Conservation (phyloP, 2,888 invertebrate species). For the Brachynemurus nebulosus region DNA sequence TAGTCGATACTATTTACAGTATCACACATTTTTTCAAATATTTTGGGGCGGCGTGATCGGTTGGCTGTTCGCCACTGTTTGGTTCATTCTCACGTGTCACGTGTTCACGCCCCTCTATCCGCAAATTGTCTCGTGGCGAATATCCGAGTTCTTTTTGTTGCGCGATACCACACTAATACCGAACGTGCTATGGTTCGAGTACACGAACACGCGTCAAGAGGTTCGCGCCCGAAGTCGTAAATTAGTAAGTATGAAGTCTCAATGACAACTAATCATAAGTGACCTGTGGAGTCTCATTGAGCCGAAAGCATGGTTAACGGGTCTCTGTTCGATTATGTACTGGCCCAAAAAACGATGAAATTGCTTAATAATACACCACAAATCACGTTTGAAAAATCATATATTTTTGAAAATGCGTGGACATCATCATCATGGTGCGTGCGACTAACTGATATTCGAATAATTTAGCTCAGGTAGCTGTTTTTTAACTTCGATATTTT, state of each 20-base stretch:
- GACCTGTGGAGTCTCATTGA: slow-evolving; percentile 13
- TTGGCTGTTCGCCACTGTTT: slow-evolving; percentile 54
- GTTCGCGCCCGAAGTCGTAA: slow-evolving; percentile 66
- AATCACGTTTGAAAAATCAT: no score
- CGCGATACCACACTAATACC: slow-evolving; percentile 84
- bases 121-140: slow-evolving; percentile 65
- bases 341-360: slow-evolving; percentile 35
- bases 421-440: slow-evolving; percentile 24
- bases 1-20: slow-evolving; percentile 71
- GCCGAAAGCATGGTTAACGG: slow-evolving; percentile 23
- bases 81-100: slow-evolving; percentile 71
- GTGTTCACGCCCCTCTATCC: slow-evolving; percentile 77
- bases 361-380: no score
- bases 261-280: slow-evolving; percentile 55
- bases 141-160: slow-evolving; percentile 72
- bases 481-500: no score
- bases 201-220: slow-evolving; percentile 74
- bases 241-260: slow-evolving; percentile 65
- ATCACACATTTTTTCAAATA: slow-evolving; percentile 74
- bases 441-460: no score
- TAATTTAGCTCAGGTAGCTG: no score
- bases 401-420: no score
- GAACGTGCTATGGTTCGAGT: slow-evolving; percentile 88
- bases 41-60: slow-evolving; percentile 65
- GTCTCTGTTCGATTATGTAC: slow-evolving; percentile 26